phyloP scores from a whole-genome alignment of 2,797 vertebrate species.

The Phrynocephalus forsythii region DNA sequence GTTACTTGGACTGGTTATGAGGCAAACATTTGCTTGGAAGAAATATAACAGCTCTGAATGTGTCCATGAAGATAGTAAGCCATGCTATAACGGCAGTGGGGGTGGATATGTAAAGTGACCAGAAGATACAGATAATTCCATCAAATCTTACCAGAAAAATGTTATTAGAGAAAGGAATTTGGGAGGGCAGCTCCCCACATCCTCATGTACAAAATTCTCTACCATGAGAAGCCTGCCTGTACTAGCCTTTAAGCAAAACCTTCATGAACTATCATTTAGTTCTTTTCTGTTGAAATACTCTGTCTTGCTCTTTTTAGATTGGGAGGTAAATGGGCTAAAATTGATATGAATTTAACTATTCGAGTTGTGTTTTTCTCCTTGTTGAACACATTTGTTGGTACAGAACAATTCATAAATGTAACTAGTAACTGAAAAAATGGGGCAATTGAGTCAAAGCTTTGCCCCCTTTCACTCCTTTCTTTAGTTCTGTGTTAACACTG shows the following conservation, averaged over 20 bases:
- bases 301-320: not conserved
- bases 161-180: too few relatives aligned
- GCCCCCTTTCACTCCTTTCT: not conserved
- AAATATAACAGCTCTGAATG: too few relatives aligned
- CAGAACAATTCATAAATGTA: not conserved
- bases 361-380: not conserved
- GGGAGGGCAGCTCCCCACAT: not conserved
- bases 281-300: not conserved
- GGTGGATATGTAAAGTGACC: not conserved
- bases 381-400: not conserved
- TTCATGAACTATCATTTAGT: not conserved
- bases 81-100: too few relatives aligned
- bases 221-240: too few relatives aligned
- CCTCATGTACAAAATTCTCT: not conserved
- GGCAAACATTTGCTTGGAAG: too few relatives aligned
- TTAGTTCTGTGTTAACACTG: not conserved
- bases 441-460: not conserved
- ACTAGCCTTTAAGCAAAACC: not conserved
- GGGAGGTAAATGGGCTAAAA: not conserved
- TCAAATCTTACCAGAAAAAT: too few relatives aligned
- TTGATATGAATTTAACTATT: not conserved
- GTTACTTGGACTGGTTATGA: not conserved
- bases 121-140: not conserved
- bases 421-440: not conserved
- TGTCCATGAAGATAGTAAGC: too few relatives aligned